These are phyloP conservation scores for Lissonota sp. DNA, from an alignment of 2,888 invertebrate species.

Conservation along the genomic window DNA sequence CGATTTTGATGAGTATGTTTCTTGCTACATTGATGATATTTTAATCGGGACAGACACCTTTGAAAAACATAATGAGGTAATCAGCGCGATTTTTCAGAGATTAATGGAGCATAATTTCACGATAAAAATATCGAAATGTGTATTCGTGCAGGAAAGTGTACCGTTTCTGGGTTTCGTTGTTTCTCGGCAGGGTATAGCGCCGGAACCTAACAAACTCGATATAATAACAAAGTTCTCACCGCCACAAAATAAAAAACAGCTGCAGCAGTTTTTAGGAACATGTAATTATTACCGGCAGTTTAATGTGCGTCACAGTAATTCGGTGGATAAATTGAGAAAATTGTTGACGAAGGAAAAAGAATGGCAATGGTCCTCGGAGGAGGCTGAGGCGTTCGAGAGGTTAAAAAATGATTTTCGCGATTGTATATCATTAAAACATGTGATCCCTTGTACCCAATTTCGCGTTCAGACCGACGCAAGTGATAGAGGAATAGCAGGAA, in stretches of 20 bases:
- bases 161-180: not conserved
- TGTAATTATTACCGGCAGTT: slow-evolving; percentile 48
- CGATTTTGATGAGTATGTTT: slow-evolving; percentile 3
- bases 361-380: not conserved
- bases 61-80: not conserved
- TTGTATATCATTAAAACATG: slow-evolving; percentile 42
- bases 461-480: slow-evolving; percentile 63
- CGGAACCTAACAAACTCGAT: not conserved
- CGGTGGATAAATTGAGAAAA: slow-evolving; percentile 30
- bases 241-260: slow-evolving; percentile 69
- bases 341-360: slow-evolving; percentile 44
- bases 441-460: slow-evolving; percentile 46
- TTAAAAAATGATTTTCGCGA: slow-evolving; percentile 40
- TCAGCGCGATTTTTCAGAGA: not conserved
- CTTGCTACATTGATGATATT: slow-evolving; percentile 8
- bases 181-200: not conserved
- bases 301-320: not conserved
- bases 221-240: slow-evolving; percentile 59
- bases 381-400: not conserved
- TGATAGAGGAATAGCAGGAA: slow-evolving; percentile 62
- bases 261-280: slow-evolving; percentile 55
- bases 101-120: slow-evolving; percentile 1
- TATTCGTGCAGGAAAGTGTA: not conserved
- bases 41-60: not conserved
- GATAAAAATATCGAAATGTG: not conserved